Evolutionary conservation across 92 coral and sea anemone genomes (phyloP), one percentile per base, ranked within the genome.

Genomic region (Epizoanthus illoricatus): DNA sequence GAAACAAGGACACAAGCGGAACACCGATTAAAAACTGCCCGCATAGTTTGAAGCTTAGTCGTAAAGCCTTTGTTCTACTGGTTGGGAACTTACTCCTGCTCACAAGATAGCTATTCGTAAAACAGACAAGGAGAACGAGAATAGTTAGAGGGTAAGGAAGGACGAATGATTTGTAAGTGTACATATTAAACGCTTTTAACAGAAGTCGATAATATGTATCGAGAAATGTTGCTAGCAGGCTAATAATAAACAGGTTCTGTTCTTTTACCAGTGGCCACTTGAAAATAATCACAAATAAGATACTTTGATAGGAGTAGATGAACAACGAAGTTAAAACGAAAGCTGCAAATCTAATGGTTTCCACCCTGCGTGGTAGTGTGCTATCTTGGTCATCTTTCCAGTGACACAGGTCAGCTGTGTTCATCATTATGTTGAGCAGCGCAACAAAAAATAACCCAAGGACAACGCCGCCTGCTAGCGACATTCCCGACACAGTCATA

Each of bases 171-270:
- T 28, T 28, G 69, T 64, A 64, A 64, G 69, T 45, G 66, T 66
- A 85, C 62, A 56, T 8, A 4, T 78, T 75, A 49, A 63, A 76
- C 1, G 76, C 33, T 12, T 52, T 56, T 24, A 80, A 55, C 23
- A 80, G 42, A 43, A 79, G 81, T 17, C 85, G 74, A 54, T 85
- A 85, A 24, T 36, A 74, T 5, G 79, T 52, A 20, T 85, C 88
- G 4, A 85, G 20, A 18, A 75, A 43, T 52, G 80, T 52, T 15
- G 79, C 88, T 41, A 49, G 4, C 41, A 85, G 60, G 39, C 83
- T 56, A 5, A 80, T 23, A 36, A 76, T 47, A 4, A 80, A 43
- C 55, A 7, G 33, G 33, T 28, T 28, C 33, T 28, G 33, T 28
- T 28, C 33, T 1, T 28, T 28, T 28, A 28, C 33, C 33, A 28